Base-by-base conservation (phyloP, 1,140 invertebrate species). In the Pseudomyrmex flavicornis region DNA sequence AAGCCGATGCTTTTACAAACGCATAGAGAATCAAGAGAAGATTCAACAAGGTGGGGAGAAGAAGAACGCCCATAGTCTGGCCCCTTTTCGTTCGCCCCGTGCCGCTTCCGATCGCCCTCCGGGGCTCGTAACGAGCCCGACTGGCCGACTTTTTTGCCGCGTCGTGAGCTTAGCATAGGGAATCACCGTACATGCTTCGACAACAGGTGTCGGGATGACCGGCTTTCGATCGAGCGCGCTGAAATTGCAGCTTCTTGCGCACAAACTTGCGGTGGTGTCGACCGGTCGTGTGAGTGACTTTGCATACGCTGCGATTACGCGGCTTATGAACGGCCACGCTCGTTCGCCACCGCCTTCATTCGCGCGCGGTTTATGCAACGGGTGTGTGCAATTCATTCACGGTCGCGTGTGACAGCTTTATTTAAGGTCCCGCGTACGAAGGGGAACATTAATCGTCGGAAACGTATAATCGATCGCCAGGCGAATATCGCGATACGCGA, bases 151-250 rank as follows among this genome's bases (percentile, higher is more conserved):
- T 84, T 35, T 84, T 79, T 84, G 75, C 62, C 50, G 48, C 56
- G 54, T 77, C 61, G 62, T 35, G 56, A 75, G 85, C 86, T 93
- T 93, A 92, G 92, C 93, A 93, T 92, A 92, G 86, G 89, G 88
- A 91, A 76, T 88, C 75, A 83, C 91, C 83, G 87, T 80, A 84
- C 56, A 83, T 50, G 68, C 69, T 70, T 89, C 85, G 90, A 90
- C 91, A 90, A 90, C 91, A 88, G 90, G 90, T 92, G 91, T 90
- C 90, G 87, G 88, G 89, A 86, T 90, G 90, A 88, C 75, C 85
- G 62, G 63, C 70, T 77, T 88, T 90, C 90, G 86, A 89, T 75
- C 54, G 79, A 58, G 20, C 54, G 35, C 56, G 20, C 74, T 35
- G 62, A 89, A 92, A 92, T 92, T 92, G 89, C 75, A 87, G 89